Evolutionary conservation across 2,797 vertebrate genomes (phyloP).

Genomic region (Chromis chromis): DNA sequence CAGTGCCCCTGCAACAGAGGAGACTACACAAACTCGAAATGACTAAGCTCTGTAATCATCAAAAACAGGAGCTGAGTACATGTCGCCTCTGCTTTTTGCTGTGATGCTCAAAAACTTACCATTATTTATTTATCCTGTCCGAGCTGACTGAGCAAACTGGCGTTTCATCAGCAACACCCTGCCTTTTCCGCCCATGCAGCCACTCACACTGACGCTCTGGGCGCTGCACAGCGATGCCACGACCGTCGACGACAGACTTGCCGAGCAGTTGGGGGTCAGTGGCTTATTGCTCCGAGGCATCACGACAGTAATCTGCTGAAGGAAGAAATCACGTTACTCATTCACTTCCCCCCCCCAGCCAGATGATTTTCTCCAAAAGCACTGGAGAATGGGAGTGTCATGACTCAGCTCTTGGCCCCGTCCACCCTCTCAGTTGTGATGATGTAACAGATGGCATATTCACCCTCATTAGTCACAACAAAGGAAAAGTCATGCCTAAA

Average conservation of each 20-base stretch:
- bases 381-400: slow-evolving; percentile 63
- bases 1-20: neutral
- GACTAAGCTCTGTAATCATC: slow-evolving; percentile 27
- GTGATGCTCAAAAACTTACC: slow-evolving; percentile 40
- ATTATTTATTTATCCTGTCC: slow-evolving; percentile 54
- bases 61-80: slow-evolving; percentile 17
- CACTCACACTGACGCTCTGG: slow-evolving; percentile 12
- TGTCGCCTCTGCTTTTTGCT: slow-evolving; percentile 51
- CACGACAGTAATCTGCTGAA: slow-evolving; percentile 48
- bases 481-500: slow-evolving; percentile 63
- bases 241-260: slow-evolving; percentile 6
- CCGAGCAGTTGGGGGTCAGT: slow-evolving; percentile 49
- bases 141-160: slow-evolving; percentile 51
- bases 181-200: slow-evolving; percentile 22
- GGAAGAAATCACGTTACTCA: slow-evolving; percentile 52
- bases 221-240: slow-evolving; percentile 31
- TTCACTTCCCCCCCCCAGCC: slow-evolving; percentile 46
- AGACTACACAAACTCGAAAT: slow-evolving; percentile 18
- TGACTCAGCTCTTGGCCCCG: slow-evolving; percentile 79
- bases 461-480: slow-evolving; percentile 75
- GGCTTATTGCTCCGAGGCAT: slow-evolving; percentile 43
- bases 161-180: slow-evolving; percentile 49
- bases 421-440: slow-evolving; percentile 65
- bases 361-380: slow-evolving; percentile 56
- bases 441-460: slow-evolving; percentile 76